Evolutionary conservation across 2,888 invertebrate genomes (phyloP).

Genomic region (Leptura quadrifasciata): DNA sequence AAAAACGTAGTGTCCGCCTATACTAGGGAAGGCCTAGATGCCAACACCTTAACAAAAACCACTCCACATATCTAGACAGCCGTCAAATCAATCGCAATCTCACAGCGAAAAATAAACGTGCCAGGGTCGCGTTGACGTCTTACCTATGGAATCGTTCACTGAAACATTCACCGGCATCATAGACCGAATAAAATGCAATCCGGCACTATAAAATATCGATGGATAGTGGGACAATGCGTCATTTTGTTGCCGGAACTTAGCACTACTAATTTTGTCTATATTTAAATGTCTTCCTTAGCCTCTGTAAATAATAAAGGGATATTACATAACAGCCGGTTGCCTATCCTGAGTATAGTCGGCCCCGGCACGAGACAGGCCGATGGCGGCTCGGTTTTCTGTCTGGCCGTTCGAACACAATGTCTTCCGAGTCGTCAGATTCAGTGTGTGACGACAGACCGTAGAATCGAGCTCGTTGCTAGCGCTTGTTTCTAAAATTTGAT

Average conservation of each 20-base stretch:
- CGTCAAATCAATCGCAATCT: slow-evolving; percentile 37
- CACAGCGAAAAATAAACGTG: slow-evolving; percentile 32
- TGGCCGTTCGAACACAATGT: slow-evolving; percentile 64
- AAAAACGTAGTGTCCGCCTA: background rate
- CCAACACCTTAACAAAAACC: background rate
- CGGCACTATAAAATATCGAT: slow-evolving; percentile 33
- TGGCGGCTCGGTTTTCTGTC: slow-evolving; percentile 67
- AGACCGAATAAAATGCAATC: slow-evolving; percentile 15
- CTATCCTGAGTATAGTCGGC: slow-evolving; percentile 60
- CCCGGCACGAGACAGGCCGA: slow-evolving; percentile 61
- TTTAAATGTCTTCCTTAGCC: slow-evolving; percentile 65
- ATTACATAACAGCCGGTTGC: slow-evolving; percentile 70
- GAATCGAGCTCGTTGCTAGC: slow-evolving; percentile 51
- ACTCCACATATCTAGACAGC: slow-evolving; percentile 5
- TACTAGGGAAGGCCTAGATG: background rate
- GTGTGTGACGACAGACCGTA: slow-evolving; percentile 69
- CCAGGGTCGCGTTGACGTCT: slow-evolving; percentile 31
- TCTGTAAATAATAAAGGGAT: slow-evolving; percentile 68
- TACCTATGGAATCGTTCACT: slow-evolving; percentile 19
- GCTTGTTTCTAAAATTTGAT: slow-evolving; percentile 43
- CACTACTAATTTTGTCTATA: slow-evolving; percentile 63
- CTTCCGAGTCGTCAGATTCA: slow-evolving; percentile 66
- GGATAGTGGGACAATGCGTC: slow-evolving; percentile 42
- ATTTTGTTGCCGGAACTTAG: slow-evolving; percentile 61
- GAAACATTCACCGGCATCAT: slow-evolving; percentile 8